phyloP scores from a whole-genome alignment of 2,113 vertebrate species.

The Myiagra hebetior region DNA sequence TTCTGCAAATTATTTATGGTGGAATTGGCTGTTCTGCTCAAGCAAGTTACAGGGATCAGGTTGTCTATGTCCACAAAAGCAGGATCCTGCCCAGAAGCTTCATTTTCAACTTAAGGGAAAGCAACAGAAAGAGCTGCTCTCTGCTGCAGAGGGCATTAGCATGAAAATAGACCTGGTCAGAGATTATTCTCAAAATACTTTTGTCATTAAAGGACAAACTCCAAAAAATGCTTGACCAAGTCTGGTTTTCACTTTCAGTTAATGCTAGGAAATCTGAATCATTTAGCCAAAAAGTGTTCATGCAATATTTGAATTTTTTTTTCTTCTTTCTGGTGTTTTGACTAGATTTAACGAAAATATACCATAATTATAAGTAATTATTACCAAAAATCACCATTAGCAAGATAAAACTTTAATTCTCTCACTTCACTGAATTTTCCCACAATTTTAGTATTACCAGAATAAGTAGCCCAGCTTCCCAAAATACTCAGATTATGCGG shows the following conservation, averaged over 20 bases:
- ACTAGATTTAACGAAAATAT: background rate
- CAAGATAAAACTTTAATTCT: background rate
- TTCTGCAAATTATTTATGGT: slow-evolving; percentile 4
- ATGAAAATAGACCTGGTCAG: background rate
- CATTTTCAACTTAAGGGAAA: background rate
- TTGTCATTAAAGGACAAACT: background rate
- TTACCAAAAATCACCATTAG: background rate
- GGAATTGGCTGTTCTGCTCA: background rate
- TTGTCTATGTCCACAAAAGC: background rate
- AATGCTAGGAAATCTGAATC: background rate
- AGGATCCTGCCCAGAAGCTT: background rate
- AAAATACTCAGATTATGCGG: fast-evolving
- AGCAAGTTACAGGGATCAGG: background rate
- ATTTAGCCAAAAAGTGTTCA: background rate
- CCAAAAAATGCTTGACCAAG: background rate
- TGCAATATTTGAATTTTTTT: background rate
- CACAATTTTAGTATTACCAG: background rate
- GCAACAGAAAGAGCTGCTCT: background rate
- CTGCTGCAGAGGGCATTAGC: background rate
- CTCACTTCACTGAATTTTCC: background rate
- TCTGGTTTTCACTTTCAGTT: background rate
- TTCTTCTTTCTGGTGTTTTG: background rate
- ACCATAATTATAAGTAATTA: background rate
- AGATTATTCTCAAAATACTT: background rate
- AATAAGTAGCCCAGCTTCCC: background rate